phyloP scores from a whole-genome alignment of 1,140 invertebrate species.

The Phocides pigmalion region DNA sequence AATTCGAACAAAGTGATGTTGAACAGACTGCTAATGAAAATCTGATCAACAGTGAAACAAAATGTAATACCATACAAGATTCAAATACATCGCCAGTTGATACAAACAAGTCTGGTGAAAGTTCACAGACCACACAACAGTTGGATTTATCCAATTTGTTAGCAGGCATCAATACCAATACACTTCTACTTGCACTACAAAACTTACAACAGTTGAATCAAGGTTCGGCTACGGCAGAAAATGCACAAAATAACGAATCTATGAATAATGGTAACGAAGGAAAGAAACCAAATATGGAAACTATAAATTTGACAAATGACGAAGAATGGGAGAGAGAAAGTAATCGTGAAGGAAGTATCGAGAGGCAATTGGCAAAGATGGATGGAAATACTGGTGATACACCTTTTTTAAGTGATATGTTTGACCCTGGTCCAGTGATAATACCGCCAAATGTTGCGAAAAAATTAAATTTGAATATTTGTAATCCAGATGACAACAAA shows the following conservation, averaged over 20 bases:
- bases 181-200: conserved; percentile 67
- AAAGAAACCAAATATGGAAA: conserved; percentile 52
- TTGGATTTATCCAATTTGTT: conserved; percentile 64
- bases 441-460: conserved; percentile 54
- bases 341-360: conserved; percentile 69
- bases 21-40: conserved; percentile 8
- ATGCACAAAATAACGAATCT: conserved; percentile 32
- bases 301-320: conserved; percentile 77
- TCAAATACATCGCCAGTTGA: conserved; percentile 15
- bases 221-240: conserved; percentile 32
- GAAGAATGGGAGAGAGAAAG: conserved; percentile 79
- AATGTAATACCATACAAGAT: neutral
- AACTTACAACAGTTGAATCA: conserved; percentile 67
- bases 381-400: conserved; percentile 69
- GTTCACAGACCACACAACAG: conserved; percentile 33
- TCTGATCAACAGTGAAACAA: conserved; percentile 2
- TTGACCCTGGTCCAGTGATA: conserved; percentile 74
- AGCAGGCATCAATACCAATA: conserved; percentile 69
- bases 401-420: conserved; percentile 81
- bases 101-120: conserved; percentile 9
- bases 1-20: conserved; percentile 7
- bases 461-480: conserved; percentile 63
- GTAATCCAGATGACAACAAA: conserved; percentile 48
- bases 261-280: conserved; percentile 31
- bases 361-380: conserved; percentile 63